Conservation (phyloP, 1,140 invertebrate species). For the Globodera rostochiensis region DNA sequence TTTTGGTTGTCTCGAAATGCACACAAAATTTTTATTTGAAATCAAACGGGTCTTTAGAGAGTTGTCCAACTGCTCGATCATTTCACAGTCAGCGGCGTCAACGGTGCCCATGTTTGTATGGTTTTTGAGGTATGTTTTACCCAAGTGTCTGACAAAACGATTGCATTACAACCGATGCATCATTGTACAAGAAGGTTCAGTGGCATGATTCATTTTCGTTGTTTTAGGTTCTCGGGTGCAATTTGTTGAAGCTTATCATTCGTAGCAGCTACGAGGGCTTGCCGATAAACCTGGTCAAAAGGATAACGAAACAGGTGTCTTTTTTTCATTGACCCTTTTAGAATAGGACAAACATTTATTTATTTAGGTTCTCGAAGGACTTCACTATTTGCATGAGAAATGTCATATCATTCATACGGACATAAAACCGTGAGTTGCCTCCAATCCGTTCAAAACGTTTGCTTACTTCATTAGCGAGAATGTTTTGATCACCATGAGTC, state of each 20-base stretch:
- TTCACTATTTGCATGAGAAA: slow-evolving; percentile 94
- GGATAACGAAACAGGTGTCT: slow-evolving; percentile 87
- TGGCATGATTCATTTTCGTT: background rate
- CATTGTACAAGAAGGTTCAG: background rate
- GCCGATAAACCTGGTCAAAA: slow-evolving; percentile 87
- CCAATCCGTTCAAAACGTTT: background rate
- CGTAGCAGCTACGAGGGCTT: slow-evolving; percentile 97
- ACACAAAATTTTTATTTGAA: background rate
- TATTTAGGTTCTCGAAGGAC: slow-evolving; percentile 77
- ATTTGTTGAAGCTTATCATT: slow-evolving; percentile 94
- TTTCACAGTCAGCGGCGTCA: slow-evolving; percentile 72
- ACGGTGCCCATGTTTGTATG: slow-evolving; percentile 78
- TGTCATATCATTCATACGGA: slow-evolving; percentile 99
- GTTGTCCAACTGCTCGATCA: slow-evolving; percentile 49
- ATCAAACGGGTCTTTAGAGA: slow-evolving; percentile 1
- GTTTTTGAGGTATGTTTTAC: slow-evolving; percentile 54
- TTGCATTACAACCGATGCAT: no score
- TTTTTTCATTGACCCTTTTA: slow-evolving; percentile 17
- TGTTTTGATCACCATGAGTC: slow-evolving; percentile 73
- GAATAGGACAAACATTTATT: background rate
- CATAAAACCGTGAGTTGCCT: slow-evolving; percentile 74
- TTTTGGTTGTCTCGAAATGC: background rate
- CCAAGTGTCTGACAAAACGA: no score
- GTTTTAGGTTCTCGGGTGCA: slow-evolving; percentile 88
- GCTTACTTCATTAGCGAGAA: slow-evolving; percentile 75